phyloP scores from a whole-genome alignment of 1,140 invertebrate genomes.

The Drosophila watanabei region DNA sequence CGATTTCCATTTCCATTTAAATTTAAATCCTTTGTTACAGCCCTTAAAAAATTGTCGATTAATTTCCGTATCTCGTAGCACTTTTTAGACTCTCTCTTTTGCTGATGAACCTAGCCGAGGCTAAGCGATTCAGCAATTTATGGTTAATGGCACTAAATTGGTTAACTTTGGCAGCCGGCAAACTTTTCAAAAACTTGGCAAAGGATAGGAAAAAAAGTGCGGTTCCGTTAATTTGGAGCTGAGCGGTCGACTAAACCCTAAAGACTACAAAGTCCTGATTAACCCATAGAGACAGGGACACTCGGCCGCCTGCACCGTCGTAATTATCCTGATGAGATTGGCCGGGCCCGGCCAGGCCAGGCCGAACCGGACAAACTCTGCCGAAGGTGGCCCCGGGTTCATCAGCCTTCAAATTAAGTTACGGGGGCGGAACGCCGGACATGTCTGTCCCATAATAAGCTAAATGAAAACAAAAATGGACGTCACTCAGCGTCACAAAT shows the following conservation, averaged over 20 bases:
- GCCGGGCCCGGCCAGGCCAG: slow-evolving; percentile 3
- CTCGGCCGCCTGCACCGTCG: slow-evolving; percentile 9
- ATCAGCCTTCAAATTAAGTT: slow-evolving; percentile 68
- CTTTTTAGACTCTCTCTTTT: not conserved
- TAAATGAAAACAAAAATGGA: slow-evolving; percentile 80
- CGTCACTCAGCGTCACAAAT: slow-evolving; percentile 62
- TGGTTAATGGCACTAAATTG: slow-evolving; percentile 72
- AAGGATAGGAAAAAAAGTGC: slow-evolving; percentile 31
- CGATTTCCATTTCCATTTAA: not conserved
- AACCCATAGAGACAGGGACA: slow-evolving; percentile 60
- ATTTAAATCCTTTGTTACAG: slow-evolving; percentile 2
- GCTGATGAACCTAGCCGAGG: slow-evolving; percentile 2
- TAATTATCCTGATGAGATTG: slow-evolving; percentile 80
- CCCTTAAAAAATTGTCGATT: not conserved
- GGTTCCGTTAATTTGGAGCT: slow-evolving; percentile 67
- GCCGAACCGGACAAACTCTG: not conserved
- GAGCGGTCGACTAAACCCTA: slow-evolving; percentile 52
- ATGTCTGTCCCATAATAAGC: slow-evolving; percentile 70
- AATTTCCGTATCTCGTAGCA: not conserved
- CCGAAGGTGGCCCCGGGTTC: slow-evolving; percentile 48
- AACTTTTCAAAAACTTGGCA: slow-evolving; percentile 72
- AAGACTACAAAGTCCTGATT: slow-evolving; percentile 74
- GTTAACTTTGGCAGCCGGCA: slow-evolving; percentile 73
- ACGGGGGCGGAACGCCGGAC: slow-evolving; percentile 47
- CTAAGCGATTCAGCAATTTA: slow-evolving; percentile 66